These are phyloP conservation scores for Ennomos erosarius DNA, from an alignment of 2,888 invertebrate species.

Conservation along the genomic window DNA sequence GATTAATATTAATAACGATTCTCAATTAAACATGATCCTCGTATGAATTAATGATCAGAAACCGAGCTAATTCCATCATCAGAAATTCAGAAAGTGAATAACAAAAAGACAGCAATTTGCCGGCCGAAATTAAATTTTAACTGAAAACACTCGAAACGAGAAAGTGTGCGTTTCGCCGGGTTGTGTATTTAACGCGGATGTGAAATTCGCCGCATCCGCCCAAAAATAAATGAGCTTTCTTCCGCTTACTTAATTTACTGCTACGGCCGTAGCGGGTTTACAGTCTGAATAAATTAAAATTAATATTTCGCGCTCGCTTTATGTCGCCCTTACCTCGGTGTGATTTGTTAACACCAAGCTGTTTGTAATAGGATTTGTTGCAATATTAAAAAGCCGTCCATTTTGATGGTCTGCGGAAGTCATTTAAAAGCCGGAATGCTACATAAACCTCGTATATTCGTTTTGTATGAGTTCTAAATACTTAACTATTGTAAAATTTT, in stretches of 20 bases:
- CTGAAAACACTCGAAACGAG: constrained; percentile 76
- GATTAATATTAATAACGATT: constrained; percentile 64
- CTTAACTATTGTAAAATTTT: no score
- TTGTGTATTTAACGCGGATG: constrained; percentile 83
- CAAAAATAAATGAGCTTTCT: constrained; percentile 84
- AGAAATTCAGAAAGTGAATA: constrained; percentile 78
- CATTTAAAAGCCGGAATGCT: constrained; percentile 36
- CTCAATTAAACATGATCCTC: constrained; percentile 62
- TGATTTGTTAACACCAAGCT: constrained; percentile 72
- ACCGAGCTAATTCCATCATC: constrained; percentile 67
- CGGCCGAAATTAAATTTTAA: constrained; percentile 80
- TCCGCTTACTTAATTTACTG: constrained; percentile 84
- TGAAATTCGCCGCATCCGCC: constrained; percentile 82
- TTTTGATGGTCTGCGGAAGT: constrained; percentile 45
- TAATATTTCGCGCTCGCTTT: constrained; percentile 77
- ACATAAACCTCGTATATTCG: no score
- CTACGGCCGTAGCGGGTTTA: constrained; percentile 69
- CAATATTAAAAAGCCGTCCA: constrained; percentile 38
- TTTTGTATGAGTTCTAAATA: no score
- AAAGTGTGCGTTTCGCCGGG: constrained; percentile 71
- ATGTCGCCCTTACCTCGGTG: constrained; percentile 61
- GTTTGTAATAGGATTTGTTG: constrained; percentile 54
- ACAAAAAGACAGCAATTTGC: constrained; percentile 81
- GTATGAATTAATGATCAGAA: constrained; percentile 68
- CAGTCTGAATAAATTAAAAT: constrained; percentile 79